Conservation (phyloP, 2,797 vertebrate genomes). For the Chaetophractus vellerosus region DNA sequence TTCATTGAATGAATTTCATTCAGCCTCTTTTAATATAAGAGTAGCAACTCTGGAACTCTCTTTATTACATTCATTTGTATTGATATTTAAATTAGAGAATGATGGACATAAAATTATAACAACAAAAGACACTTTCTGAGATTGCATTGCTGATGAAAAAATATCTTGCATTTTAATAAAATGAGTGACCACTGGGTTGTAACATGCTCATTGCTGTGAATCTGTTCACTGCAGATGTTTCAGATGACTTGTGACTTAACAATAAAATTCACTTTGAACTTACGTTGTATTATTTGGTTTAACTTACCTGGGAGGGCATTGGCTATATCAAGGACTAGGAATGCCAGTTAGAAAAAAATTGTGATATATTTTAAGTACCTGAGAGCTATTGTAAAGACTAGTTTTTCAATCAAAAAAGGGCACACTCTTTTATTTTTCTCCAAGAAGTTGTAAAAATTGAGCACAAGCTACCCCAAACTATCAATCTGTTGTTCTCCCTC, state of each 20-base stretch:
- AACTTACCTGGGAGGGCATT: neutral
- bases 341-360: neutral
- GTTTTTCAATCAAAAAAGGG: neutral
- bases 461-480: neutral
- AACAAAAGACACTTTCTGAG: neutral
- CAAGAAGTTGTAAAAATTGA: neutral
- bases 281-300: neutral
- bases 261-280: neutral
- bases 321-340: neutral
- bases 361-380: constrained; percentile 1
- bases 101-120: neutral
- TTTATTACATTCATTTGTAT: neutral
- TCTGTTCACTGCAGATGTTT: neutral
- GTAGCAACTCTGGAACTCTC: neutral
- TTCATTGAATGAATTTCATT: constrained; percentile 57
- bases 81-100: constrained; percentile 51
- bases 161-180: neutral
- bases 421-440: neutral
- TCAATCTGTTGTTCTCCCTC: neutral
- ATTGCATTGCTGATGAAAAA: neutral
- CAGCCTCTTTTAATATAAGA: neutral
- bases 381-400: neutral
- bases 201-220: neutral
- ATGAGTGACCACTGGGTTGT: neutral
- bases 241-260: neutral